Evolutionary conservation across 1,140 invertebrate genomes (phyloP).

Genomic region (Macrobrachium rosenbergii): DNA sequence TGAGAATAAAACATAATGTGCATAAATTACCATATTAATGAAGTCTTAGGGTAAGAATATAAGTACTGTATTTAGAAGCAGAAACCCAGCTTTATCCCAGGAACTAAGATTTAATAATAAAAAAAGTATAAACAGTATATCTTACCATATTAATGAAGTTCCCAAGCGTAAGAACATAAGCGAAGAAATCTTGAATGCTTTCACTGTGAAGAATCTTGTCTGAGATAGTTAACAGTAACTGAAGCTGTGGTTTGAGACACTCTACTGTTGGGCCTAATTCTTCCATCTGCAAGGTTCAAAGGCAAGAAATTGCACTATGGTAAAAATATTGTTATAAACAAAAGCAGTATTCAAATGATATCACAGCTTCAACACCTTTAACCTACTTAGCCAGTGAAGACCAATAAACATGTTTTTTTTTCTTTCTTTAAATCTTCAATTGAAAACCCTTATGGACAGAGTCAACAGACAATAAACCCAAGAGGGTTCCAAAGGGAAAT

Average conservation of each 20-base stretch:
- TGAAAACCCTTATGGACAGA: no score
- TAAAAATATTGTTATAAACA: neutral
- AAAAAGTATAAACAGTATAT: constrained; percentile 26
- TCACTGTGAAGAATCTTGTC: constrained; percentile 80
- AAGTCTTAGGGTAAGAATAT: no score
- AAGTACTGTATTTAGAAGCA: no score
- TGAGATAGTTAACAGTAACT: constrained; percentile 89
- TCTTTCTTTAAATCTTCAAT: no score
- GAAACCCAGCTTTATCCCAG: no score
- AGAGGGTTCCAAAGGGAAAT: no score
- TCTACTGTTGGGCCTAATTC: constrained; percentile 93
- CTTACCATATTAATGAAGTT: constrained; percentile 94
- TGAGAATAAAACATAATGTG: no score
- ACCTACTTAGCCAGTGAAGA: no score
- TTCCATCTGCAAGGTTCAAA: constrained; percentile 76
- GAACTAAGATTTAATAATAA: neutral
- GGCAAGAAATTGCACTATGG: neutral
- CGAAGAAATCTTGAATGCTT: constrained; percentile 87
- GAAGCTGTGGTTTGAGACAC: constrained; percentile 91
- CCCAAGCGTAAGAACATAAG: constrained; percentile 91
- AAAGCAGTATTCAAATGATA: neutral
- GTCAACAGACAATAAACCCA: no score
- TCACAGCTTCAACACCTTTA: neutral
- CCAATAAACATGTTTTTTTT: no score
- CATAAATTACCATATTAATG: no score